Base-by-base conservation (phyloP, 2,113 vertebrate species). In the Labeo catla region DNA sequence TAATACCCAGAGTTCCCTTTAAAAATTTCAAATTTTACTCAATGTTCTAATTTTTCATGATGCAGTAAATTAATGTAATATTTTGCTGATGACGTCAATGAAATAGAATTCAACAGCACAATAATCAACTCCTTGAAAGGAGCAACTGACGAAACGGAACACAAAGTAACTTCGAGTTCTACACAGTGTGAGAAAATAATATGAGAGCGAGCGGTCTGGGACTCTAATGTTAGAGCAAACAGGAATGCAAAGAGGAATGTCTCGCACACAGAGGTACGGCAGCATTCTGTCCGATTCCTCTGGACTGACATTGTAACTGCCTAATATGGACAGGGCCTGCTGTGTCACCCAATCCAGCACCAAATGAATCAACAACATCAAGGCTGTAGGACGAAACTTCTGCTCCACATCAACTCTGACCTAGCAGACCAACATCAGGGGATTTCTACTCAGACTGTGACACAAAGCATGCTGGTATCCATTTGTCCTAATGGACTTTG, bases 271-370 rank as follows among this genome's bases (percentile, higher is more conserved):
- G 74, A 77, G 7, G 34, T 8, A 34, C 8, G 83, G 70, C 87
- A 70, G 65, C 76, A 85, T 72, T 83, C 23, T 39, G 66, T 73
- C 66, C 1, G 34, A 83, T n/a, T 83, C 19, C 66, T 57, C 50
- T 15, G 50, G 66, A 15, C 49, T 70, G 45, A 83, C 23, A 34
- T 16, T 13, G 28, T 43, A 43, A 72, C 68, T 34, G 3, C 82
- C 82, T 57, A 84, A 84, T 84, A 84, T 84, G 82, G 82, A 57
- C 66, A 54, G 50, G 36, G 16, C 81, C 43, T 43, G 49, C 66
- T 73, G 34, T 73, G 50, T 84, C 82, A 84, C 68, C 82, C 66
- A 74, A 59, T 59, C 82, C 68, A 73, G 66, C 21, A 59, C 49
- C 19, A 57, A 39, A 84, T 52, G 16, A 6, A 82, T 70, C 15